Percentiles rank a stretch among this genome's conserved stretches.
Evolutionary conservation across 2,113 vertebrate species (phyloP).

Genomic region (Arothron firmamentum): DNA sequence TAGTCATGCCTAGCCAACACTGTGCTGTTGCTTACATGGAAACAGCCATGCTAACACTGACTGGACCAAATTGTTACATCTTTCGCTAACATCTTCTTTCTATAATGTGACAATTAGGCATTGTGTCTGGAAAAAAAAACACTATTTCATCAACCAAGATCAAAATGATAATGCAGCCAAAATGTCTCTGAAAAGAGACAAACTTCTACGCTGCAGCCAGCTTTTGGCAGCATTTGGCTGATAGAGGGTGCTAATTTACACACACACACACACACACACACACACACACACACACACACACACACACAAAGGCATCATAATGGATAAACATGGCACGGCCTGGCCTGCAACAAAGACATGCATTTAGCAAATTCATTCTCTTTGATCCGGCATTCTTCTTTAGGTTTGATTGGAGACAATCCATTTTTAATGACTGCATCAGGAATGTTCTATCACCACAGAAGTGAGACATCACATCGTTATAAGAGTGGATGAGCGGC

Average conservation of each 20-base stretch:
- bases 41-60: too few species aligned
- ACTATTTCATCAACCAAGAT: conserved; percentile 19
- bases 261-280: conserved; percentile 17
- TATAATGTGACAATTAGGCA: neutral
- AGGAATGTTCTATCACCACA: conserved; percentile 8
- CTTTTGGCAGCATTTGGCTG: conserved; percentile 48
- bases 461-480: conserved; percentile 30
- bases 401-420: conserved; percentile 29
- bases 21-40: too few species aligned
- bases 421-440: conserved; percentile 37
- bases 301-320: conserved; percentile 46
- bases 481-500: conserved; percentile 15
- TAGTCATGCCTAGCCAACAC: too few species aligned
- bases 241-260: conserved; percentile 47
- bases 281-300: conserved; percentile 25
- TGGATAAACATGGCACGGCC: conserved; percentile 43
- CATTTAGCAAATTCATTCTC: conserved; percentile 45
- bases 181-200: conserved; percentile 34
- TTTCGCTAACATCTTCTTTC: neutral
- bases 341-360: conserved; percentile 51
- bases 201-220: conserved; percentile 45
- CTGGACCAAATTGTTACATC: too few species aligned
- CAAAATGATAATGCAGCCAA: conserved; percentile 45
- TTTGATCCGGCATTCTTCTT: conserved; percentile 39
- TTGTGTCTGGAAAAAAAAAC: neutral